Evolutionary conservation across 2,113 vertebrate species (phyloP).

Genomic region (Cheirogaleus medius): DNA sequence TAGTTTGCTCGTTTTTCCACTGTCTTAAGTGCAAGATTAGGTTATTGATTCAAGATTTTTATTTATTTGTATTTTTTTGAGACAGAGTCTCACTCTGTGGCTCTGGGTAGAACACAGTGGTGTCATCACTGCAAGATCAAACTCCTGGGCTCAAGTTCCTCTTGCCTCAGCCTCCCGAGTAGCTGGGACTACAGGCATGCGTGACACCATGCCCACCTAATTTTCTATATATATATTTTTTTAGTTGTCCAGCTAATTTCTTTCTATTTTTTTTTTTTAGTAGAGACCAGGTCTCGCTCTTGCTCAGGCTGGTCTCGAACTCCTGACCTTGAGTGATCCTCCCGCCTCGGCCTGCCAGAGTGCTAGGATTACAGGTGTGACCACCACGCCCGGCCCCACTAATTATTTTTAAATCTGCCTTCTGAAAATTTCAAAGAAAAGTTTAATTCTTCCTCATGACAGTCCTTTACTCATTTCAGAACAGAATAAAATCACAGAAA

Average conservation of each 20-base stretch:
- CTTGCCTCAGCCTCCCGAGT: background rate
- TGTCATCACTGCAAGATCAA: background rate
- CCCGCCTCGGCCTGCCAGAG: too few relatives aligned
- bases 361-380: too few relatives aligned
- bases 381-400: background rate
- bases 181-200: background rate
- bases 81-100: background rate
- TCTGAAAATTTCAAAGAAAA: conserved; percentile 52
- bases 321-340: too few relatives aligned
- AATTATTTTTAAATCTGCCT: conserved; percentile 56
- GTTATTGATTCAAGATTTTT: too few relatives aligned
- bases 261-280: too few relatives aligned
- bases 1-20: background rate
- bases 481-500: conserved; percentile 24
- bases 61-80: background rate
- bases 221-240: too few relatives aligned
- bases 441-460: conserved; percentile 26
- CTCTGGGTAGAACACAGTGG: background rate
- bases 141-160: background rate
- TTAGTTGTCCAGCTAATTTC: too few relatives aligned
- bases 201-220: too few relatives aligned
- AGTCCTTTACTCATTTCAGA: conserved; percentile 45
- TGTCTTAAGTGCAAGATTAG: background rate
- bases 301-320: too few relatives aligned
- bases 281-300: too few relatives aligned